Conservation (phyloP, 2,113 vertebrate species). For the Merops nubicus region DNA sequence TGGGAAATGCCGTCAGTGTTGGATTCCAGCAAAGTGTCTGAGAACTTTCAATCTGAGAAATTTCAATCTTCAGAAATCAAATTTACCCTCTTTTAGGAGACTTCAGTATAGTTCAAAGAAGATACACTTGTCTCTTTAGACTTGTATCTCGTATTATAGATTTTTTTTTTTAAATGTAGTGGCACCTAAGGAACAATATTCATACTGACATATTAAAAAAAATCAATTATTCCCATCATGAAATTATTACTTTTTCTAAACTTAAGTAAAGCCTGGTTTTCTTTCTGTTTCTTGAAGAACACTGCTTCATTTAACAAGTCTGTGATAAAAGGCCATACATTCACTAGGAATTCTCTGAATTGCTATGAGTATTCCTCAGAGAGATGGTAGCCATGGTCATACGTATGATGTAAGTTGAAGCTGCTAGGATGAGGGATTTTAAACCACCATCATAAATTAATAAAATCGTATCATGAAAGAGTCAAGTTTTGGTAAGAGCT, state of each 20-base stretch:
- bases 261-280: not conserved
- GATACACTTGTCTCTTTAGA: not conserved
- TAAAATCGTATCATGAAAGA: not conserved
- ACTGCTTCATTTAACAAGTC: not conserved
- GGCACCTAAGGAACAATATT: not conserved
- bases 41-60: not conserved
- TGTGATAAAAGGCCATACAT: not conserved
- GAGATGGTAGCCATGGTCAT: not conserved
- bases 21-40: not conserved
- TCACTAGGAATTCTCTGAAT: not conserved
- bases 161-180: not conserved
- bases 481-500: not conserved
- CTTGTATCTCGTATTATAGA: not conserved
- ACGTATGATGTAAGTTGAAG: not conserved
- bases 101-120: not conserved
- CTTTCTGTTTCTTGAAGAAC: not conserved
- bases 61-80: not conserved
- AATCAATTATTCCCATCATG: not conserved
- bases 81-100: not conserved
- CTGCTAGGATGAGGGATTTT: not conserved
- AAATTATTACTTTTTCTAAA: not conserved
- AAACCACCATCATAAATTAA: not conserved
- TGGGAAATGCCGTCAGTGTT: not conserved
- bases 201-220: not conserved
- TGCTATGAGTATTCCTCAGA: not conserved